Conservation (phyloP, 2,113 vertebrate species). For the Ellobius talpinus region DNA sequence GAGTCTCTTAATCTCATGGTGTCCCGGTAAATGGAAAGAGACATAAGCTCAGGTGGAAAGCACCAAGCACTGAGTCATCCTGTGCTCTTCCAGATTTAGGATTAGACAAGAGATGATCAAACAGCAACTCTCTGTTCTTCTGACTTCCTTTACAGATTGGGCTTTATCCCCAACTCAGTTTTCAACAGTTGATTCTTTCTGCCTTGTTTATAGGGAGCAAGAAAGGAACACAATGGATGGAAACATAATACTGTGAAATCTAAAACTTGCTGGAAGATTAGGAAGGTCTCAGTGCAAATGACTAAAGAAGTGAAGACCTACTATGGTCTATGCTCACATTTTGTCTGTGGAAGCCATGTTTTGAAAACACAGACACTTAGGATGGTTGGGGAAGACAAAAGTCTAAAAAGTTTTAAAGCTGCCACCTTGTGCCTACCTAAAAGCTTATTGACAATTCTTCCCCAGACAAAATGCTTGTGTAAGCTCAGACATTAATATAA, state of each 20-base stretch:
- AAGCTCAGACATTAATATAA: background rate
- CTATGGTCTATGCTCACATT: fast-evolving
- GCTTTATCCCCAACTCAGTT: background rate
- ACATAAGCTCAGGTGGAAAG: background rate
- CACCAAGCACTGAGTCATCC: background rate
- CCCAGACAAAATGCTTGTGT: background rate
- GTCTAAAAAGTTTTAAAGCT: background rate
- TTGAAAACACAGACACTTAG: background rate
- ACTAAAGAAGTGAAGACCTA: background rate
- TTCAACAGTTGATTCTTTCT: background rate
- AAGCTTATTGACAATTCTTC: background rate
- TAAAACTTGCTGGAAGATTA: background rate
- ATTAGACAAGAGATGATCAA: background rate
- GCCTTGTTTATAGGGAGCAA: background rate
- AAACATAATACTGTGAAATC: background rate
- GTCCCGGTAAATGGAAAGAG: background rate
- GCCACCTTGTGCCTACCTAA: background rate
- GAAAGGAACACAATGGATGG: background rate
- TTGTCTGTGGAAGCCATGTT: background rate
- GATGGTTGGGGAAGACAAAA: background rate
- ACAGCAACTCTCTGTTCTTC: background rate
- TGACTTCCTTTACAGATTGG: background rate
- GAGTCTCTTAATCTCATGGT: background rate
- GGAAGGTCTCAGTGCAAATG: background rate
- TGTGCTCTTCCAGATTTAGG: background rate